phyloP scores from a whole-genome alignment of 53 echinoderm and acorn worm species.

The Patiria pectinifera region DNA sequence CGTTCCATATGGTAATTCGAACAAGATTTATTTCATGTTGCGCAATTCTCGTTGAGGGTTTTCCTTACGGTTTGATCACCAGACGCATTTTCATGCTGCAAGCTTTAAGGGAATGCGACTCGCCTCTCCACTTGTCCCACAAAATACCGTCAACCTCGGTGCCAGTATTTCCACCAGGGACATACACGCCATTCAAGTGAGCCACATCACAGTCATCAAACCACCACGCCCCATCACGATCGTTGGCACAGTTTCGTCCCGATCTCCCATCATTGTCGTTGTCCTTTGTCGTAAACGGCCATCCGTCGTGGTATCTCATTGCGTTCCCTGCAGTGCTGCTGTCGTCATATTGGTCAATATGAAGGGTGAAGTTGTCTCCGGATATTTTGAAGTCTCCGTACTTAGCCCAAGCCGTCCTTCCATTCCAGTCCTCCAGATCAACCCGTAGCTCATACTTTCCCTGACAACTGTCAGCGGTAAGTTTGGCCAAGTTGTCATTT shows the following conservation, averaged over 20 bases:
- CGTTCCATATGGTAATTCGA: too few relatives aligned
- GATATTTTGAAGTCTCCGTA: not conserved
- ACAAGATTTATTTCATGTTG: too few relatives aligned
- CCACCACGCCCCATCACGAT: constrained; percentile 41
- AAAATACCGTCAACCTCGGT: too few relatives aligned
- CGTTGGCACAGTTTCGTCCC: not conserved
- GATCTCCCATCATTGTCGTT: constrained; percentile 9
- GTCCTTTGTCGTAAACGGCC: constrained; percentile 24
- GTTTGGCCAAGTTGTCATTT: too few relatives aligned
- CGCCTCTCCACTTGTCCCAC: too few relatives aligned
- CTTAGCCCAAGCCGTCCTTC: not conserved
- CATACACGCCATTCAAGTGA: not conserved
- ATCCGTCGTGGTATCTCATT: too few relatives aligned
- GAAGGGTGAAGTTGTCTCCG: constrained; percentile 11
- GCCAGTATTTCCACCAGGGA: not conserved
- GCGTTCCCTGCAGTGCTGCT: too few relatives aligned
- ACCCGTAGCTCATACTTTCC: constrained; percentile 3
- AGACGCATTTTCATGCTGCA: too few relatives aligned
- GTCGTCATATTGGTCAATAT: not conserved
- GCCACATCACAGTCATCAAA: not conserved
- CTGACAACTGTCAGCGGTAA: too few relatives aligned
- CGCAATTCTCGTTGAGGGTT: too few relatives aligned
- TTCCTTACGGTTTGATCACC: too few relatives aligned
- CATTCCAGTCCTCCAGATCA: not conserved
- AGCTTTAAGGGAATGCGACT: too few relatives aligned